Evolutionary conservation across 2,797 vertebrate genomes (phyloP).

Genomic region (Phaenicophaeus curvirostris): DNA sequence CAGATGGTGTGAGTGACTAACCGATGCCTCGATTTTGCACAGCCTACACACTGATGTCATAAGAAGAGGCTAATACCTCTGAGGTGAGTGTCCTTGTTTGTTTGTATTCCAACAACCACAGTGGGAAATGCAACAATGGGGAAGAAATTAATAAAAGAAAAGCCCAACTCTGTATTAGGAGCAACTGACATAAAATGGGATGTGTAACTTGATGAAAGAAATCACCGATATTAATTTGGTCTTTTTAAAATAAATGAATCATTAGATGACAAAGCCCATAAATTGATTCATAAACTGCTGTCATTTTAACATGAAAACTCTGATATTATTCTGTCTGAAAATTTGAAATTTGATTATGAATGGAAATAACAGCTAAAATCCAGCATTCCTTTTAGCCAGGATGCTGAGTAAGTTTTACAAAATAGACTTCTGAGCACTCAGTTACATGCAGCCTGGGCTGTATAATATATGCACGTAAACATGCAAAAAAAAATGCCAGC

Average conservation of each 20-base stretch:
- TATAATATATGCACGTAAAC: not conserved
- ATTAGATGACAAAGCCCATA: slow-evolving; percentile 43
- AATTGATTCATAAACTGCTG: slow-evolving; percentile 36
- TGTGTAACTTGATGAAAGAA: not conserved
- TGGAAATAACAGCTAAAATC: slow-evolving; percentile 28
- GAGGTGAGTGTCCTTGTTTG: slow-evolving; percentile 38
- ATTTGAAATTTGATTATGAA: not conserved
- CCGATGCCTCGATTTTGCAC: slow-evolving; percentile 14
- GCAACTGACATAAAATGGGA: slow-evolving; percentile 1
- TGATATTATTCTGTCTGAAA: slow-evolving; percentile 15
- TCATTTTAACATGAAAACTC: not conserved
- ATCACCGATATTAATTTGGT: not conserved
- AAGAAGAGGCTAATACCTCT: slow-evolving; percentile 32
- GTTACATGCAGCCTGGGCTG: not conserved
- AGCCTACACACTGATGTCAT: slow-evolving; percentile 71
- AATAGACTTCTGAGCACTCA: not conserved
- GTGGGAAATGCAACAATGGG: slow-evolving; percentile 11
- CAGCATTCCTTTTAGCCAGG: not conserved
- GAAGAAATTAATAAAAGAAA: not conserved
- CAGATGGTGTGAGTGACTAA: slow-evolving; percentile 75
- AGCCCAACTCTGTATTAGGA: not conserved
- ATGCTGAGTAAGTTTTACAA: not conserved
- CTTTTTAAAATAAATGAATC: slow-evolving; percentile 28
- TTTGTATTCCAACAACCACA: slow-evolving; percentile 6
- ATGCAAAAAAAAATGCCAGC: not conserved